Evolutionary conservation across 2,113 vertebrate species (phyloP), one percentile per base, ranked within the genome.

Genomic region (Alethe diademata): DNA sequence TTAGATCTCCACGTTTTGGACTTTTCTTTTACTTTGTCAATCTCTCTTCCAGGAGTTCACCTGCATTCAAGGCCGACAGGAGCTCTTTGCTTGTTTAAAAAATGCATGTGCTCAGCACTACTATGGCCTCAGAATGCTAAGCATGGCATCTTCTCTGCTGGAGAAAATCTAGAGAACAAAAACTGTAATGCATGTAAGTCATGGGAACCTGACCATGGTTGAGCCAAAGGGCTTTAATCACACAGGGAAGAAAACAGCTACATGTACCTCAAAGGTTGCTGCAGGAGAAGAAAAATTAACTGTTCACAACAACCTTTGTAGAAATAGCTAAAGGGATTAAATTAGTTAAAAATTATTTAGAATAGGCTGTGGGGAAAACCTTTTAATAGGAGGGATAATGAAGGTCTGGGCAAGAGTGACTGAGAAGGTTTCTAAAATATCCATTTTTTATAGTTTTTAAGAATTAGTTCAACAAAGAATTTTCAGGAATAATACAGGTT

Each of bases 101-200:
- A 51, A n/a, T 22, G 4, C 9, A 2, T 29, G 9, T 80, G 8
- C 48, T 88, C 56, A 70, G 45, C 18, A 5, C 9, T 54, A 6
- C 42, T 24, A 3, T 28, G 73, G 16, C 19, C 35, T 83, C 53
- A 79, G 33, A 62, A 16, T 71, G 25, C 5, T 79, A 42, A 74
- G 31, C 16, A 43, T 1, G 7, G 10, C 18, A 61, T 71, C 66
- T 48, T 61, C 20, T 54, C 14, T 36, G 26, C 45, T 81, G n/a
- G 8, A 53, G 20, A 60, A 43, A 67, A 67, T 20, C 13, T 62
- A 50, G 47, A 82, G 29, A 83, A 54, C 5, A 43, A 58, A 61
- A 57, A 0, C 38, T 28, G 10, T 50, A 82, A 31, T 0, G 0
- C 9, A 11, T 2, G 1, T 20, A 62, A 51, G 12, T 36, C 2